Conservation (phyloP, 35 echinoderm and acorn worm genomes). For the Diadema setosum region DNA sequence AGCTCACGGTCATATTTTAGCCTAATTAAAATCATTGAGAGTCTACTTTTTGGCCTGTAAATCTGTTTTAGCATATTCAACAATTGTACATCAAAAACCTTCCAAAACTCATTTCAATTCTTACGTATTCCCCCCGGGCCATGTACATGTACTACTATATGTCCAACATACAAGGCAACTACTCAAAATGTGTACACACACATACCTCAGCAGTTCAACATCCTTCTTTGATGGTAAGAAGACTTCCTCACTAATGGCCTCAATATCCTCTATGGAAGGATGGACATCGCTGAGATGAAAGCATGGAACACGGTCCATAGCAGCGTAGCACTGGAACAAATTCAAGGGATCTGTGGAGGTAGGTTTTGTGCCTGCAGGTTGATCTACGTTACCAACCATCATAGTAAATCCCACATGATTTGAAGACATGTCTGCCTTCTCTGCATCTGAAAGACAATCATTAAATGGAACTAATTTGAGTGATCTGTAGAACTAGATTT, state of each 20-base stretch:
- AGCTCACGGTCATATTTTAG: too few relatives aligned
- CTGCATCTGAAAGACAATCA: too few relatives aligned
- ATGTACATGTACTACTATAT: too few relatives aligned
- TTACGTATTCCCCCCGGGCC: too few relatives aligned
- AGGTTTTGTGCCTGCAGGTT: not conserved
- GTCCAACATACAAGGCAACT: too few relatives aligned
- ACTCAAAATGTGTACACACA: too few relatives aligned
- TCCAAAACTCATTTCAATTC: too few relatives aligned
- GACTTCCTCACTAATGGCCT: not conserved
- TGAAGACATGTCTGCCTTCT: too few relatives aligned
- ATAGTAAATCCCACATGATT: conserved; percentile 13
- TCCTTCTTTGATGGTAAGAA: not conserved
- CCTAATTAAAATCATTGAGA: too few relatives aligned
- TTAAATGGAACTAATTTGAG: not conserved
- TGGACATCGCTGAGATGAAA: not conserved
- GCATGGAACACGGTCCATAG: not conserved
- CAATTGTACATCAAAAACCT: too few relatives aligned
- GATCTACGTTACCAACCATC: not conserved
- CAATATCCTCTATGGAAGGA: not conserved
- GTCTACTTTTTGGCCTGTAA: too few relatives aligned
- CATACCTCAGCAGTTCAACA: not conserved
- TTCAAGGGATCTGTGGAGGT: not conserved
- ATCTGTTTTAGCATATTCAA: too few relatives aligned
- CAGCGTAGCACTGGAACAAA: not conserved
- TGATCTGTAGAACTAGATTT: not conserved